These are phyloP conservation scores for Eupeodes luniger DNA, from an alignment of 2,888 invertebrate species.

Conservation along the genomic window DNA sequence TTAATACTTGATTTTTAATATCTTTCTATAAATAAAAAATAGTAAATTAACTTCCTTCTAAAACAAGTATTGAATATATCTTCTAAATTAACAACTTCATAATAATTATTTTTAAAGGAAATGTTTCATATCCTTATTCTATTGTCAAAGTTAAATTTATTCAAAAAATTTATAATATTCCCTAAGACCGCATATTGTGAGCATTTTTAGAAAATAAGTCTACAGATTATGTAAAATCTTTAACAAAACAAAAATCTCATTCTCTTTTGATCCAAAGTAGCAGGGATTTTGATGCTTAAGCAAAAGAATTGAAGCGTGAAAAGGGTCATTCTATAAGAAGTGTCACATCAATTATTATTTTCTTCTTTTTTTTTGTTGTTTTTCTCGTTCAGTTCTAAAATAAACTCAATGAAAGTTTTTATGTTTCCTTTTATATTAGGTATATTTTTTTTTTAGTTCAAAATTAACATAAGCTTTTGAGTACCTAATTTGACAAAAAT, in stretches of 20 bases:
- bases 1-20: too few species aligned
- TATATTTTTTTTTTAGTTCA: constrained; percentile 20
- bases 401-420: constrained; percentile 9
- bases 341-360: constrained; percentile 63
- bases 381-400: neutral
- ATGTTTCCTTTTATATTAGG: constrained; percentile 24
- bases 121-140: too few species aligned
- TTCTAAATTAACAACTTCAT: too few species aligned
- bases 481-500: constrained; percentile 1
- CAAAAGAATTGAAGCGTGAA: constrained; percentile 28
- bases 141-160: constrained; percentile 53
- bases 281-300: constrained; percentile 40
- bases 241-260: constrained; percentile 8
- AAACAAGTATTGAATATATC: too few species aligned
- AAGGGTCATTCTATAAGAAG: constrained; percentile 48
- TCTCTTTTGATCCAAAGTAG: constrained; percentile 4
- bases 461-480: constrained; percentile 59
- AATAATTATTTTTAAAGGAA: too few species aligned
- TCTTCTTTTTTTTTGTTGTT: neutral
- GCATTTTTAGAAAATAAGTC: constrained; percentile 29
- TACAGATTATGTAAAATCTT: constrained; percentile 3
- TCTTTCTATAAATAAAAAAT: too few species aligned
- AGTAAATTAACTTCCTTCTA: too few species aligned
- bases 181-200: neutral
- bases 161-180: constrained; percentile 27